phyloP scores from a whole-genome alignment of 30 jellyfish, hydroid and myxozoan genomes.

The Hydractinia symbiolongicarpus region DNA sequence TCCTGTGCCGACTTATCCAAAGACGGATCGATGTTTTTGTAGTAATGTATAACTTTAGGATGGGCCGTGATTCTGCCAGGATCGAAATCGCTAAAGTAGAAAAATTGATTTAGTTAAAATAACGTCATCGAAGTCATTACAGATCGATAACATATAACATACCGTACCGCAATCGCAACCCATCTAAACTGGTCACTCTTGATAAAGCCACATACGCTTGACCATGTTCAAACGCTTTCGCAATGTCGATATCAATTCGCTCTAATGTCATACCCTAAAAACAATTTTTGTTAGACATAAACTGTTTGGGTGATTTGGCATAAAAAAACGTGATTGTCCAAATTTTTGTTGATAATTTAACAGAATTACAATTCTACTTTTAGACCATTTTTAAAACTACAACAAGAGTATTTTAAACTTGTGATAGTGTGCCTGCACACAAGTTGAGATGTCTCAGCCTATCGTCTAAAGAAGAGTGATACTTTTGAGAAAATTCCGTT shows the following conservation, averaged over 20 bases:
- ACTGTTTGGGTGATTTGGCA: too few species aligned
- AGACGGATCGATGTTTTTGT: slow-evolving; percentile 28
- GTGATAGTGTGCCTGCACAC: too few species aligned
- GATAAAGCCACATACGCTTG: slow-evolving; percentile 78
- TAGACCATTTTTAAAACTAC: too few species aligned
- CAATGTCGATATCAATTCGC: slow-evolving; percentile 52
- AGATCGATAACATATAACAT: not conserved
- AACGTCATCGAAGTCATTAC: not conserved
- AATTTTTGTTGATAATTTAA: too few species aligned
- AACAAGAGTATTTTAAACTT: too few species aligned
- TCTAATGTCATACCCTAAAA: slow-evolving; percentile 66
- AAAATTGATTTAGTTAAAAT: too few species aligned
- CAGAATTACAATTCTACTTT: too few species aligned
- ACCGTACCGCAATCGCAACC: slow-evolving; percentile 32
- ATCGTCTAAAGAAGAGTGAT: too few species aligned
- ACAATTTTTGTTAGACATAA: too few species aligned
- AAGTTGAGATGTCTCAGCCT: too few species aligned
- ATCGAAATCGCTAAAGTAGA: slow-evolving; percentile 31
- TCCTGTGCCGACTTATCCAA: not conserved
- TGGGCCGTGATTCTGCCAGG: slow-evolving; percentile 53
- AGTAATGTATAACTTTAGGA: slow-evolving; percentile 47
- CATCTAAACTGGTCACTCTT: slow-evolving; percentile 57
- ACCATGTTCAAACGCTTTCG: slow-evolving; percentile 61
- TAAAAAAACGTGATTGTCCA: too few species aligned
- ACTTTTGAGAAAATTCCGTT: too few species aligned